Conservation (phyloP, 2,888 invertebrate species). For the Pyrgus malvae region DNA sequence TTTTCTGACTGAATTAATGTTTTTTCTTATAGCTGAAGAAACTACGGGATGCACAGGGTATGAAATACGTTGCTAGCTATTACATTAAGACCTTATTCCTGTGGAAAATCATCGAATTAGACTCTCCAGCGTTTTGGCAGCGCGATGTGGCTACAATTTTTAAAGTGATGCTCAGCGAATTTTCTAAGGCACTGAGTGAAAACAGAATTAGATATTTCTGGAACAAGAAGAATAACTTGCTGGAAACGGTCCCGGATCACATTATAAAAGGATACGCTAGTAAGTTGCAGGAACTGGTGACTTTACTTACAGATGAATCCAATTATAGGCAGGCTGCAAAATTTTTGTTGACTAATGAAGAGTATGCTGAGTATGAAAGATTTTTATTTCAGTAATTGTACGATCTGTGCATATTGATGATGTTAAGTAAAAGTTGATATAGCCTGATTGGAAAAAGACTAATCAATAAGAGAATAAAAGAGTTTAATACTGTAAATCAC, state of each 20-base stretch:
- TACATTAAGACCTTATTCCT: constrained; percentile 80
- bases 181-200: constrained; percentile 50
- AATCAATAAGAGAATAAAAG: no score
- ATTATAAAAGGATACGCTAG: constrained; percentile 44
- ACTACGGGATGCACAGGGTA: constrained; percentile 66
- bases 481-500: no score
- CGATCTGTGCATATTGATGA: no score
- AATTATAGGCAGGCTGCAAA: constrained; percentile 53
- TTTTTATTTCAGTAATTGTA: no score
- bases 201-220: constrained; percentile 71
- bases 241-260: constrained; percentile 44
- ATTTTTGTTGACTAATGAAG: constrained; percentile 48
- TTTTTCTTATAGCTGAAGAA: constrained; percentile 63
- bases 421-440: no score
- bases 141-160: constrained; percentile 49
- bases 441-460: no score
- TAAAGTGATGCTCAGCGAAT: constrained; percentile 63
- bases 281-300: constrained; percentile 46
- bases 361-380: constrained; percentile 52
- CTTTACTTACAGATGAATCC: constrained; percentile 41
- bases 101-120: constrained; percentile 52
- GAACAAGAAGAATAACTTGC: constrained; percentile 69
- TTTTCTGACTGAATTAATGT: no score
- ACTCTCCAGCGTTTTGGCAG: constrained; percentile 50
- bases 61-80: constrained; percentile 78